These are phyloP conservation scores for Molossus alvarezi DNA, from an alignment of 2,797 vertebrate genomes.

Conservation along the genomic window DNA sequence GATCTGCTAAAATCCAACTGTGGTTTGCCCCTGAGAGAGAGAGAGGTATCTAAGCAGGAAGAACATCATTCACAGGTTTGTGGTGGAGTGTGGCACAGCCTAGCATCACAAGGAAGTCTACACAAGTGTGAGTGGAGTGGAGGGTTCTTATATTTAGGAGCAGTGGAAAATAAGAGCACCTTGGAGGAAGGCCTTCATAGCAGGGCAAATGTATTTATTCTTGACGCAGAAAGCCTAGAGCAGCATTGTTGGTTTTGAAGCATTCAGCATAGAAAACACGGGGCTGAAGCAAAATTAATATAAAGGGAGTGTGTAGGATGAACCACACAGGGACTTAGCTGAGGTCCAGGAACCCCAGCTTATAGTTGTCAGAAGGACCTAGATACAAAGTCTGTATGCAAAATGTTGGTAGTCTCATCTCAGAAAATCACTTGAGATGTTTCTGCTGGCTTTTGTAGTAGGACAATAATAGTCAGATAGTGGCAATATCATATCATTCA, in stretches of 20 bases:
- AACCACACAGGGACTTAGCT: neutral
- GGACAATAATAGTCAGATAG: neutral
- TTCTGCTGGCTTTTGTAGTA: neutral
- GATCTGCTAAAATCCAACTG: slow-evolving; percentile 35
- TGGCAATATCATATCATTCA: neutral
- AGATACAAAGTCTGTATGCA: neutral
- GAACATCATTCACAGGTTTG: neutral
- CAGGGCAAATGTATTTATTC: neutral
- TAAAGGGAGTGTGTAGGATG: neutral
- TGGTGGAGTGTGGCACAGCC: neutral
- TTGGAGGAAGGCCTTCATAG: neutral
- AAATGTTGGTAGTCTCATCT: neutral
- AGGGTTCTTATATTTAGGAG: neutral
- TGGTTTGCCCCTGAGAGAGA: slow-evolving; percentile 24
- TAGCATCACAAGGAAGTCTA: neutral
- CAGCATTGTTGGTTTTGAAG: neutral
- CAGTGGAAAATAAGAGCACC: neutral
- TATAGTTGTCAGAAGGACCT: neutral
- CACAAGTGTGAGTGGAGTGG: neutral
- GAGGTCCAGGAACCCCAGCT: neutral
- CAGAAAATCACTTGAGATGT: neutral
- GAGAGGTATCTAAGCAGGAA: neutral
- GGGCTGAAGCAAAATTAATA: neutral
- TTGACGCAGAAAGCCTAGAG: neutral
- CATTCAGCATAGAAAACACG: neutral